Evolutionary conservation across 2,113 vertebrate species (phyloP).

Genomic region (Lepus americanus): DNA sequence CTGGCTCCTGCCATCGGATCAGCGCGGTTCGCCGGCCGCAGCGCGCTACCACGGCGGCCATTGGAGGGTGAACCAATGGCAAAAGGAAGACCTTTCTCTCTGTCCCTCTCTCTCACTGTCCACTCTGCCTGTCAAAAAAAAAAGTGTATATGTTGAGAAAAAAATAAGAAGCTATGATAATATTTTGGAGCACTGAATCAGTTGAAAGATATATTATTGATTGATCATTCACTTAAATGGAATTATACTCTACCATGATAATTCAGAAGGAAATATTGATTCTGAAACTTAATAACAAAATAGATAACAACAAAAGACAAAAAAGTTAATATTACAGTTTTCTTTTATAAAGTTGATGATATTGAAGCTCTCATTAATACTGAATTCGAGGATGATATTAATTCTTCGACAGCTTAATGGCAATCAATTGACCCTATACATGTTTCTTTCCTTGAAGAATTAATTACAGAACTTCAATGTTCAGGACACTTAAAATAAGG

Average conservation of each 20-base stretch:
- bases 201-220: conserved; percentile 10
- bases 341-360: conserved; percentile 31
- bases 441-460: not conserved
- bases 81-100: no score
- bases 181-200: not conserved
- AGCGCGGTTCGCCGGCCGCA: no score
- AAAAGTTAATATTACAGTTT: not conserved
- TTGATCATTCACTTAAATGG: not conserved
- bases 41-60: no score
- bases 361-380: not conserved
- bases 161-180: not conserved
- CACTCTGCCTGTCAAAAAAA: no score
- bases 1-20: no score
- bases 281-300: conserved; percentile 24
- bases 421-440: not conserved
- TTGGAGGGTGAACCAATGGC: no score
- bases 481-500: not conserved
- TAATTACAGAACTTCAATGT: not conserved
- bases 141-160: not conserved
- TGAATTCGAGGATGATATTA: conserved; percentile 7
- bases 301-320: conserved; percentile 25
- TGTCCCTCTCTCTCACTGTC: no score
- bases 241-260: not conserved
- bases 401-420: not conserved
- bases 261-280: conserved; percentile 45